A percentile compares a stretch with the other conserved stretches of the same genome.
Evolutionary conservation across 2,113 vertebrate genomes (phyloP).

Genomic region (Anas platyrhynchos): DNA sequence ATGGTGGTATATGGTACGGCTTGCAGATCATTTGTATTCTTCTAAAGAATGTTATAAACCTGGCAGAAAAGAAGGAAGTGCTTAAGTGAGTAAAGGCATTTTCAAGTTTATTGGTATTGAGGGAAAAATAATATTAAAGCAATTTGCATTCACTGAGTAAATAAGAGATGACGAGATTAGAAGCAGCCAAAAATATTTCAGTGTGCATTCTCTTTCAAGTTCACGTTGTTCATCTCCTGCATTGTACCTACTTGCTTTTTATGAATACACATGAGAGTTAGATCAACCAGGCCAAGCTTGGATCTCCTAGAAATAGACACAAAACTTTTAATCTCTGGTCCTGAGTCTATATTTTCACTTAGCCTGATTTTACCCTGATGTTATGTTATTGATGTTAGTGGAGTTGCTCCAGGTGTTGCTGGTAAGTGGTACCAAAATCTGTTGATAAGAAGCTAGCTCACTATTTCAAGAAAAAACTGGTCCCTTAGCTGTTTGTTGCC

Average conservation of each 20-base stretch:
- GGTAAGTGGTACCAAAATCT: background rate
- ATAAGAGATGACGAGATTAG: background rate
- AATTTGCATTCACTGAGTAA: background rate
- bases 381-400: background rate
- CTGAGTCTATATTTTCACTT: background rate
- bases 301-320: background rate
- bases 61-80: background rate
- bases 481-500: background rate
- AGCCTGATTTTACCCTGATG: background rate
- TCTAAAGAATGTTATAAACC: background rate
- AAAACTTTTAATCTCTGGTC: background rate
- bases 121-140: background rate
- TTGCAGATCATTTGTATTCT: background rate
- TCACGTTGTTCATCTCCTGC: background rate
- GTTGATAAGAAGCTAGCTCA: background rate
- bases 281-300: background rate
- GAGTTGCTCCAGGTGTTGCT: background rate
- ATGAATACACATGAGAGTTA: background rate
- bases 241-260: background rate
- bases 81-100: background rate
- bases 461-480: background rate
- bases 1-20: background rate
- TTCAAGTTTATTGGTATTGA: background rate
- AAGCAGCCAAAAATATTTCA: slow-evolving; percentile 6
- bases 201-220: background rate